Evolutionary conservation across 2,113 vertebrate species (phyloP).

Genomic region (Scomber scombrus): DNA sequence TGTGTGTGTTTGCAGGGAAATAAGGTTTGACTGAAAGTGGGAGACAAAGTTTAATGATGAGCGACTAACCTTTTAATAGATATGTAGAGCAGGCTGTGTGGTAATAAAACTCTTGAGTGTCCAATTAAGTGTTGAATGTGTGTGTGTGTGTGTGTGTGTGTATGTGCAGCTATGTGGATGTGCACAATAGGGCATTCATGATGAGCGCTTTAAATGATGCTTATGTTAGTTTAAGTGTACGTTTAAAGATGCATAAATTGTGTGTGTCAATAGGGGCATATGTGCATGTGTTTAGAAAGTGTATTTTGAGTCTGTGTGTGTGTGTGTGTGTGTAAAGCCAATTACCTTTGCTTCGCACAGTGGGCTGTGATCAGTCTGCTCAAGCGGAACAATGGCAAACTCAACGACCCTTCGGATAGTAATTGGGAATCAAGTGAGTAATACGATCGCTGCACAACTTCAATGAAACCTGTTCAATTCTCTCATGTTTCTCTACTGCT

Average conservation of each 20-base stretch:
- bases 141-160: not conserved
- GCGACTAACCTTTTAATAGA: constrained; percentile 28
- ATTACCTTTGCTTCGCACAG: constrained; percentile 14
- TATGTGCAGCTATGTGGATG: not conserved
- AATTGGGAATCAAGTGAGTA: constrained; percentile 40
- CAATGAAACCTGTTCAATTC: not conserved
- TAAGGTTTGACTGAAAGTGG: not conserved
- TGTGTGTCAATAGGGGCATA: not conserved
- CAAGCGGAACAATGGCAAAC: constrained; percentile 21
- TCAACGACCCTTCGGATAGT: constrained; percentile 3
- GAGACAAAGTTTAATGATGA: not conserved
- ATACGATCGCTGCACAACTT: not conserved
- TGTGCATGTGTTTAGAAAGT: not conserved
- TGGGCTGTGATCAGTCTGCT: constrained; percentile 10
- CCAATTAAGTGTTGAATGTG: no score
- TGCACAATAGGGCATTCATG: not conserved
- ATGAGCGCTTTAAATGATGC: not conserved
- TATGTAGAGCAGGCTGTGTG: not conserved
- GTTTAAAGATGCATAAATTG: no score
- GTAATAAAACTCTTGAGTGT: not conserved
- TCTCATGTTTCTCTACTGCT: not conserved
- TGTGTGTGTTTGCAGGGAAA: not conserved
- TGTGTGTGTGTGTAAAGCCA: constrained; percentile 27
- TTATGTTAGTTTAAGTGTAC: not conserved
- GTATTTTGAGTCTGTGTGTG: not conserved